phyloP scores from a whole-genome alignment of 2,797 vertebrate genomes.

The Myoxocephalus aenaeus region DNA sequence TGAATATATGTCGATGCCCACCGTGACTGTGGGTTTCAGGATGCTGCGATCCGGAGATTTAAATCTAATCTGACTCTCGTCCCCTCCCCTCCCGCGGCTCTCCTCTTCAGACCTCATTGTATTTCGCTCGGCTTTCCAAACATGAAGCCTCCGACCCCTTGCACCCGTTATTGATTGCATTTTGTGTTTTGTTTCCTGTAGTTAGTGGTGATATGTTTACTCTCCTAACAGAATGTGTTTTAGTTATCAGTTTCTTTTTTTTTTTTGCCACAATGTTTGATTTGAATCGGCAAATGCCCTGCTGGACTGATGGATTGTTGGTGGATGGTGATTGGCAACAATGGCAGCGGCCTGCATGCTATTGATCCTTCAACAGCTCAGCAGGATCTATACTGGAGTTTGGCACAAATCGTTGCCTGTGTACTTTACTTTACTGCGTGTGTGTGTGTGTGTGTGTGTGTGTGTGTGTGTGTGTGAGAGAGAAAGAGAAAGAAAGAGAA shows the following conservation, averaged over 20 bases:
- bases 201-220: neutral
- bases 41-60: slow-evolving; percentile 35
- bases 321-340: slow-evolving; percentile 17
- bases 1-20: neutral
- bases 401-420: neutral
- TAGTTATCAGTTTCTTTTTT: neutral
- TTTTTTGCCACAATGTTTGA: slow-evolving; percentile 3
- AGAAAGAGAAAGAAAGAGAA: neutral
- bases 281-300: neutral
- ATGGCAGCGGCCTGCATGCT: slow-evolving; percentile 20
- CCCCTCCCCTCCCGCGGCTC: slow-evolving; percentile 7
- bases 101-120: slow-evolving; percentile 14
- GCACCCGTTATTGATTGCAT: neutral
- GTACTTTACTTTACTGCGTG: neutral
- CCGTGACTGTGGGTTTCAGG: slow-evolving; percentile 10
- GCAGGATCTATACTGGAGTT: slow-evolving; percentile 17
- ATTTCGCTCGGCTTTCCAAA: slow-evolving; percentile 20
- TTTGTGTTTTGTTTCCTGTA: neutral
- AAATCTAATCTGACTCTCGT: slow-evolving; percentile 25
- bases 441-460: neutral
- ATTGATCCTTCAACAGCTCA: slow-evolving; percentile 44
- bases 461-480: neutral
- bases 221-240: neutral
- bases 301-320: slow-evolving; percentile 10
- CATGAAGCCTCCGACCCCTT: slow-evolving; percentile 3